These are phyloP conservation scores for Hemaris fuciformis DNA, from an alignment of 2,888 invertebrate species.

Conservation along the genomic window DNA sequence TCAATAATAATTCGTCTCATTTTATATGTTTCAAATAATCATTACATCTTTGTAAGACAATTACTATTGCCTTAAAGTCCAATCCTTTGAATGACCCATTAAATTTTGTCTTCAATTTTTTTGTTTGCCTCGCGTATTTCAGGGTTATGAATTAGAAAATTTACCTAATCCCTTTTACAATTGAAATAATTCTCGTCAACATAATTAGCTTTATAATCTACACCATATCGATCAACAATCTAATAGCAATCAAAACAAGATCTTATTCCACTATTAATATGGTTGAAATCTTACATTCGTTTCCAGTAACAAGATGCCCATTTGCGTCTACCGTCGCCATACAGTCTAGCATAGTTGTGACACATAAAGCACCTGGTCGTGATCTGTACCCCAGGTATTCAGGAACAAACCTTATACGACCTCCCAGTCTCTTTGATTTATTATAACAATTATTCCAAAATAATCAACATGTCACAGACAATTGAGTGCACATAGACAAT, in stretches of 20 bases:
- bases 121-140: too few relatives aligned
- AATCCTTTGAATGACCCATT: too few relatives aligned
- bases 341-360: slow-evolving; percentile 44
- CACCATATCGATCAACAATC: neutral
- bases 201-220: neutral
- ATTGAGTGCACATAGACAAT: neutral
- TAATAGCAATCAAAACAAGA: neutral
- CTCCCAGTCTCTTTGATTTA: neutral
- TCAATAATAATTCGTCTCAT: too few relatives aligned
- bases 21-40: too few relatives aligned
- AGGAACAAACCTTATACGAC: slow-evolving; percentile 1
- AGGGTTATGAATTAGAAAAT: too few relatives aligned
- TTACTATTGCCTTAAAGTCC: too few relatives aligned
- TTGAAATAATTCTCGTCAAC: neutral
- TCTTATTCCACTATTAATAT: neutral
- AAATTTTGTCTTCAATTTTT: too few relatives aligned
- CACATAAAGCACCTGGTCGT: slow-evolving; percentile 57
- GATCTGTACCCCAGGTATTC: slow-evolving; percentile 53
- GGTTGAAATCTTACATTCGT: neutral
- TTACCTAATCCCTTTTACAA: neutral
- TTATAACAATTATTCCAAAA: neutral
- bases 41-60: too few relatives aligned
- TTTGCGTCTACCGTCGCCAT: slow-evolving; percentile 37
- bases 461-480: too few relatives aligned
- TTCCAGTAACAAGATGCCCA: slow-evolving; percentile 14